Evolutionary conservation across 1,140 invertebrate genomes (phyloP).

Genomic region (Zaprionus taronus): DNA sequence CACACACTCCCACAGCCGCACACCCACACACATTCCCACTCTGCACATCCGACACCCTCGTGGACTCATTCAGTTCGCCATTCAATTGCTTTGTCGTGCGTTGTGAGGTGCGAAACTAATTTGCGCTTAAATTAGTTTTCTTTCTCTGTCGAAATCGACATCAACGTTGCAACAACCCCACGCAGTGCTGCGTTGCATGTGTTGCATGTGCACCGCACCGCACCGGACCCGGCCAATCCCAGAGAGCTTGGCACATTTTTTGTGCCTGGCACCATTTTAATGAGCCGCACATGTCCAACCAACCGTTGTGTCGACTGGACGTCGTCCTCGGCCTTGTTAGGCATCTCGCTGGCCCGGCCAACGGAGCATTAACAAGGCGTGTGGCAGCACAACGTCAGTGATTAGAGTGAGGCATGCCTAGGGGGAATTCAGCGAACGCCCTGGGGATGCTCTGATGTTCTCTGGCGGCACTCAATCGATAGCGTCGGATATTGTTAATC

Average conservation of each 20-base stretch:
- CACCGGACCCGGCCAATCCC: slow-evolving; percentile 21
- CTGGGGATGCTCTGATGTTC: neutral
- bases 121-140: slow-evolving; percentile 82
- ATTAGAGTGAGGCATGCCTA: slow-evolving; percentile 59
- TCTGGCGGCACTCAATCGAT: neutral
- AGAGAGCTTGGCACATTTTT: slow-evolving; percentile 43
- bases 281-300: slow-evolving; percentile 72
- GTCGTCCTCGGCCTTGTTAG: slow-evolving; percentile 51
- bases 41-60: slow-evolving; percentile 14
- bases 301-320: slow-evolving; percentile 18
- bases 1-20: slow-evolving; percentile 14
- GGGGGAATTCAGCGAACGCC: slow-evolving; percentile 38
- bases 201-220: slow-evolving; percentile 4
- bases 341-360: slow-evolving; percentile 31
- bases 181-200: slow-evolving; percentile 40
- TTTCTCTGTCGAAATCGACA: slow-evolving; percentile 69
- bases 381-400: slow-evolving; percentile 62
- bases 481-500: slow-evolving; percentile 10
- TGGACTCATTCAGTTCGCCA: slow-evolving; percentile 55
- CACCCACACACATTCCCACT: neutral
- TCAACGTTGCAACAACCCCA: slow-evolving; percentile 56
- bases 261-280: slow-evolving; percentile 60
- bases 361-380: slow-evolving; percentile 59
- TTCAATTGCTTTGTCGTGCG: slow-evolving; percentile 73
- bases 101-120: slow-evolving; percentile 80